A percentile compares a stretch with the other conserved stretches of the same genome.
These are phyloP conservation scores for Plectropomus leopardus DNA, from an alignment of 2,113 vertebrate genomes.

Conservation along the genomic window DNA sequence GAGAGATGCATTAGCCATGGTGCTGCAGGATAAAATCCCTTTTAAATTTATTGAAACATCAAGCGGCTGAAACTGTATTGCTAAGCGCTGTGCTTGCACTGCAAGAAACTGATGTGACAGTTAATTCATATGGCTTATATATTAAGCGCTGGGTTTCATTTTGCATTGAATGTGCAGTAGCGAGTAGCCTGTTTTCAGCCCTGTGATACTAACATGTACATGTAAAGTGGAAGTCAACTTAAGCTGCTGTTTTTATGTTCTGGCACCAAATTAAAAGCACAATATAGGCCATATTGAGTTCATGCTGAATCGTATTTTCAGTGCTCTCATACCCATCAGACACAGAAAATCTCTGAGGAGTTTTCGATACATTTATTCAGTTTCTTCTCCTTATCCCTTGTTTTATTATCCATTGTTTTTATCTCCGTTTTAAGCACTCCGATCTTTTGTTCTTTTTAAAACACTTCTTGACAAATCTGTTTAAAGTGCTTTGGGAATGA, in stretches of 20 bases:
- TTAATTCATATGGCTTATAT: conserved; percentile 34
- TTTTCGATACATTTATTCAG: conserved; percentile 6
- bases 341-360: neutral
- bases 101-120: conserved; percentile 19
- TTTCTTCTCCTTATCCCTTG: conserved; percentile 23
- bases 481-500: conserved; percentile 41
- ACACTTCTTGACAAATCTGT: conserved; percentile 45
- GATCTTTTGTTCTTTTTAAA: conserved; percentile 51
- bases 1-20: conserved; percentile 25
- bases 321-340: neutral
- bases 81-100: conserved; percentile 21
- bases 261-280: neutral
- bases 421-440: neutral
- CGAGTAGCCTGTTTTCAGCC: neutral
- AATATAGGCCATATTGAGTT: neutral
- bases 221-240: conserved; percentile 6
- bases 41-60: conserved; percentile 56
- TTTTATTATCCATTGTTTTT: conserved; percentile 34
- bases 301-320: neutral
- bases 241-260: neutral
- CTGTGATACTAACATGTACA: neutral
- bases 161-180: neutral
- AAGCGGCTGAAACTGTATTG: conserved; percentile 8
- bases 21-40: conserved; percentile 43
- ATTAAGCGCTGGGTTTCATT: conserved; percentile 32